phyloP scores from a whole-genome alignment of 2,113 vertebrate genomes.

The Chunga burmeisteri region DNA sequence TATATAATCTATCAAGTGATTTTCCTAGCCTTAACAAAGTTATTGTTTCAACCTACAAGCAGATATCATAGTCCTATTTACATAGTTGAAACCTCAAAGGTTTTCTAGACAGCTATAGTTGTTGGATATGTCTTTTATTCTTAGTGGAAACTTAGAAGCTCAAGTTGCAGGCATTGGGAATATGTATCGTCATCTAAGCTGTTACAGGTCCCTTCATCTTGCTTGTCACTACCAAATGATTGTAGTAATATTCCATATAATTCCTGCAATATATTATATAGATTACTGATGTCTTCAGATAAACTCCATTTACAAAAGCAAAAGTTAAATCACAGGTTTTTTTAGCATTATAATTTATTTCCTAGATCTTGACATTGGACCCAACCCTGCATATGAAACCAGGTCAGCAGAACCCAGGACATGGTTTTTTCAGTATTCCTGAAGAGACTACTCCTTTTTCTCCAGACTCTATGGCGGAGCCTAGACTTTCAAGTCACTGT shows the following conservation, averaged over 20 bases:
- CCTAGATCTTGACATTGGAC: slow-evolving; percentile 83
- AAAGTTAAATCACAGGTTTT: background rate
- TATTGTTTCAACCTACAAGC: background rate
- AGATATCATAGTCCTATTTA: background rate
- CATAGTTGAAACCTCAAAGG: background rate
- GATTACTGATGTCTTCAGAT: background rate
- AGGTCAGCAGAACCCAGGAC: slow-evolving; percentile 72
- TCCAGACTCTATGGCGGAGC: slow-evolving; percentile 82
- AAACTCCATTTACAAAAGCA: background rate
- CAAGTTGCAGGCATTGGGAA: background rate
- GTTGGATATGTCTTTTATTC: background rate
- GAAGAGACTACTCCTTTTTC: slow-evolving; percentile 71
- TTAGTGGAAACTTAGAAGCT: background rate
- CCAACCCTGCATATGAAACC: slow-evolving; percentile 79
- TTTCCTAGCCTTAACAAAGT: background rate
- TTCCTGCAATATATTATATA: background rate
- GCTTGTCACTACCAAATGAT: background rate
- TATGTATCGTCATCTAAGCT: background rate
- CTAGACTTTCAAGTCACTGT: slow-evolving; percentile 69
- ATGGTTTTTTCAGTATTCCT: slow-evolving; percentile 67
- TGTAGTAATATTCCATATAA: background rate
- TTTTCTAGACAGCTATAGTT: background rate
- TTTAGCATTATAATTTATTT: background rate
- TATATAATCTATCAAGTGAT: background rate
- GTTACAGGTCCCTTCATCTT: background rate